Conservation (phyloP, 2,113 vertebrate genomes). For the Paradoxurus hermaphroditus region DNA sequence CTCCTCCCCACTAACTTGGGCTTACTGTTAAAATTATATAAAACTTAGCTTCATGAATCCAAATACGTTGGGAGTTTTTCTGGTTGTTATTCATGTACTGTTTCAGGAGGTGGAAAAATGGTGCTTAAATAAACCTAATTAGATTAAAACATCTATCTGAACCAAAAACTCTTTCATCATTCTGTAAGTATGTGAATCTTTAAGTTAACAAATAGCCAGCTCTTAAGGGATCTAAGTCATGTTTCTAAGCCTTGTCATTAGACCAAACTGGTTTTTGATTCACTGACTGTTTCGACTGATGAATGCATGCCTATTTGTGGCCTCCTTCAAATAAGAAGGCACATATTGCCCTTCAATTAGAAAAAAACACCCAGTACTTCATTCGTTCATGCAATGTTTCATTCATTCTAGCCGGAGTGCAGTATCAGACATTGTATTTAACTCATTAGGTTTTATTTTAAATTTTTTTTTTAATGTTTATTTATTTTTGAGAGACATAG, state of each 20-base stretch:
- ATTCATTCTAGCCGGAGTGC: background rate
- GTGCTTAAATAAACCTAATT: background rate
- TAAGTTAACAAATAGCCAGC: background rate
- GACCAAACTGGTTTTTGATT: background rate
- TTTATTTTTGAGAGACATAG: too few relatives aligned
- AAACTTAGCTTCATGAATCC: background rate
- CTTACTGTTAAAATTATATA: background rate
- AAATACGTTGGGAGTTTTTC: background rate
- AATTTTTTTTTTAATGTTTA: too few relatives aligned
- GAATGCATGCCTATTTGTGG: background rate
- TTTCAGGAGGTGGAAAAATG: background rate
- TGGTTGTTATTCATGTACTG: background rate
- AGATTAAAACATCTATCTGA: background rate
- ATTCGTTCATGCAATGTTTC: background rate
- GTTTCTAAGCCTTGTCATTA: conserved; percentile 2
- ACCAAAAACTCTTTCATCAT: background rate
- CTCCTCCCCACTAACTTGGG: background rate
- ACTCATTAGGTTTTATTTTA: background rate
- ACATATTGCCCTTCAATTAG: background rate
- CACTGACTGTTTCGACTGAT: background rate
- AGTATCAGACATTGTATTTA: background rate
- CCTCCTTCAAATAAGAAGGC: background rate
- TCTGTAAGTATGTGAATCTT: background rate
- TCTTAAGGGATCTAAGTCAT: background rate
- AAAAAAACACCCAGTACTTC: background rate